phyloP scores from a whole-genome alignment of 2,113 vertebrate genomes.

The Phylloscopus trochilus region DNA sequence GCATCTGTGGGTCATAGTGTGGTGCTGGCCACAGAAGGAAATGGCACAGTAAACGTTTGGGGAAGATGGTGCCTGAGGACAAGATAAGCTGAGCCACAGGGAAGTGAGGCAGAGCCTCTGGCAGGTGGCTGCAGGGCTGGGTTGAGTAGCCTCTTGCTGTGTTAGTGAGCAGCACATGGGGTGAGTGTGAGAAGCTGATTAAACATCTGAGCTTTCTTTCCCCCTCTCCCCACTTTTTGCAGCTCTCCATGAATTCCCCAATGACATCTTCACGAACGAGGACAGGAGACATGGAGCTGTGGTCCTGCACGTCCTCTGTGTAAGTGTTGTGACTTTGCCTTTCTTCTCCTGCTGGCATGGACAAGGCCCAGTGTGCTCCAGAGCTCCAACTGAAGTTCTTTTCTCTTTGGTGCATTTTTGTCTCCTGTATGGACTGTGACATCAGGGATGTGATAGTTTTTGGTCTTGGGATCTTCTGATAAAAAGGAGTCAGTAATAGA shows the following conservation, averaged over 20 bases:
- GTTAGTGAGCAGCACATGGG: neutral
- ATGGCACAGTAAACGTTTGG: neutral
- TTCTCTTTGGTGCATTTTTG: neutral
- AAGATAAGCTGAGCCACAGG: neutral
- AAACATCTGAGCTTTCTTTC: slow-evolving; percentile 48
- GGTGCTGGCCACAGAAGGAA: neutral
- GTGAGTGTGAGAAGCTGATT: neutral
- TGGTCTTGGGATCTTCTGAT: neutral
- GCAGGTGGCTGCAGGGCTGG: neutral
- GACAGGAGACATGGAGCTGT: slow-evolving; percentile 88
- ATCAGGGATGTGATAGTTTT: neutral
- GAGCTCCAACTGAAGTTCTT: neutral
- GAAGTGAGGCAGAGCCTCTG: neutral
- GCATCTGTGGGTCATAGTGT: neutral
- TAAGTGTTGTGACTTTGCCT: slow-evolving; percentile 76
- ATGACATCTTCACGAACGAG: slow-evolving; percentile 89
- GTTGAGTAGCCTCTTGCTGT: accelerated
- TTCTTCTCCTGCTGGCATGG: neutral
- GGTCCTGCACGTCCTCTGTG: slow-evolving; percentile 88
- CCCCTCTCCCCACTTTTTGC: slow-evolving; percentile 11
- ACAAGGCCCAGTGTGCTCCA: neutral
- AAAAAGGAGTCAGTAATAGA: neutral
- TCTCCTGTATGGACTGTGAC: neutral
- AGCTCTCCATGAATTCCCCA: slow-evolving; percentile 95
- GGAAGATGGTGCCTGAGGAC: neutral